Conservation (phyloP, 1,140 invertebrate genomes). For the Solenopsis fugax region DNA sequence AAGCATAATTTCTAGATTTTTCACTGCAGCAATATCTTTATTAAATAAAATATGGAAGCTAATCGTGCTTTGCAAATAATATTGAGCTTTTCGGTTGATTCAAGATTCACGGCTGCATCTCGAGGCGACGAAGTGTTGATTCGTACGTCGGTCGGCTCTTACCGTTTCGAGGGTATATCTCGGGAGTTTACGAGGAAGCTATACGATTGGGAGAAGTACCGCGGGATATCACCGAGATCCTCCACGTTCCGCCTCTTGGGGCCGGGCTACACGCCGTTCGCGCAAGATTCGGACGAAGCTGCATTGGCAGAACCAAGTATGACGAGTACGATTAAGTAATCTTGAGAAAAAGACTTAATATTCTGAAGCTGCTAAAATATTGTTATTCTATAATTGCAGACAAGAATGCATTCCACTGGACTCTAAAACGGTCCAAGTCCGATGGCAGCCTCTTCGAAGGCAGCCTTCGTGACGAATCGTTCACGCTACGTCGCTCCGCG, state of each 20-base stretch:
- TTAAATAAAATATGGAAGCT: neutral
- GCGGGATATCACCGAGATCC: slow-evolving; percentile 92
- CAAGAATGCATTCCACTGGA: slow-evolving; percentile 61
- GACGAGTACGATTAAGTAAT: slow-evolving; percentile 31
- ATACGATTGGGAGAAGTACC: slow-evolving; percentile 96
- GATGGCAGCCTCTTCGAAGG: slow-evolving; percentile 89
- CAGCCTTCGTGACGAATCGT: slow-evolving; percentile 75
- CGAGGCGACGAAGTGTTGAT: slow-evolving; percentile 90
- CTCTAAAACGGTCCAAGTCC: slow-evolving; percentile 90
- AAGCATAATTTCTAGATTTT: neutral
- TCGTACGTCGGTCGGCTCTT: slow-evolving; percentile 93
- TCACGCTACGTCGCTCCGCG: slow-evolving; percentile 88
- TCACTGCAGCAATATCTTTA: neutral
- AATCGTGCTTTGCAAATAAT: neutral
- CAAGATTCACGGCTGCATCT: slow-evolving; percentile 22
- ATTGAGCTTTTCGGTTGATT: slow-evolving; percentile 10
- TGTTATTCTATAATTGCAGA: neutral
- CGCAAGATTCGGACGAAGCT: slow-evolving; percentile 33
- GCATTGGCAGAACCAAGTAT: neutral
- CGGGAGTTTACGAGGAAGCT: slow-evolving; percentile 95
- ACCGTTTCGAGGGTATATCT: slow-evolving; percentile 94
- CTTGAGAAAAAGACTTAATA: neutral
- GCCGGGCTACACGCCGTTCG: slow-evolving; percentile 78
- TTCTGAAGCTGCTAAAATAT: neutral
- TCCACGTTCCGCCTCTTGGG: slow-evolving; percentile 93